These are phyloP conservation scores for Mareca penelope DNA, from an alignment of 2,797 vertebrate species.

Conservation along the genomic window DNA sequence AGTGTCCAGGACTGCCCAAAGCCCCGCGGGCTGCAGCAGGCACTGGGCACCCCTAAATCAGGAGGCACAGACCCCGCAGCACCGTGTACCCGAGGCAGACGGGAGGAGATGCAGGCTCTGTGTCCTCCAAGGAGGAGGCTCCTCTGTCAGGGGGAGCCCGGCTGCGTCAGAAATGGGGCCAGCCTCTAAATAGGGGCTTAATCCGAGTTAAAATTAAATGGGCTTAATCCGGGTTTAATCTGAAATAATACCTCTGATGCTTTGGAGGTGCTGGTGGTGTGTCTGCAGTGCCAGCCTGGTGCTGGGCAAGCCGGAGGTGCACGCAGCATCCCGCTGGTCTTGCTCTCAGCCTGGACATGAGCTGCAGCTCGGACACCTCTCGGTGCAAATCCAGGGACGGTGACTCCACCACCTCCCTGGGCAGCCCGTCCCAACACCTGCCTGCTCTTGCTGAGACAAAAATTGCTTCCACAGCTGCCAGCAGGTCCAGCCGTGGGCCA, in stretches of 20 bases:
- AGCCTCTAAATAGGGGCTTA: conserved; percentile 58
- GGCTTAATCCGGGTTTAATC: conserved; percentile 59
- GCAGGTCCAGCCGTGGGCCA: background rate
- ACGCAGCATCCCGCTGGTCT: background rate
- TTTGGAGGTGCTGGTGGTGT: background rate
- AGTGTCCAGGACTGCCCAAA: background rate
- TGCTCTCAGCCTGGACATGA: background rate
- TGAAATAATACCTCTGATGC: conserved; percentile 63
- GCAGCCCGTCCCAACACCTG: too few relatives aligned
- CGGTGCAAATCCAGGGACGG: too few relatives aligned
- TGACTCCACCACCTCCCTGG: too few relatives aligned
- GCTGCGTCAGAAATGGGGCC: conserved; percentile 11
- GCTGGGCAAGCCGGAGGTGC: background rate
- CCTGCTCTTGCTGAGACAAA: too few relatives aligned
- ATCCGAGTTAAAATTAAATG: conserved; percentile 70
- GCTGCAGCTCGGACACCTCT: rapidly evolving
- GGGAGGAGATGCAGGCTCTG: background rate
- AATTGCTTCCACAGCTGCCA: background rate
- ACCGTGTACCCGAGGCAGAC: background rate
- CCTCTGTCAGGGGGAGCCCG: background rate
- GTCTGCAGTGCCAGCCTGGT: background rate
- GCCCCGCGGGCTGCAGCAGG: background rate
- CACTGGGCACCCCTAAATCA: background rate
- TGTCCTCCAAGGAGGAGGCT: background rate
- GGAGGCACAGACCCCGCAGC: background rate